These are phyloP conservation scores for Apis mellifera DNA, from an alignment of 1,140 invertebrate species.

Conservation along the genomic window Amel_HAv3.1 CM009931.2:16948501-16949000, in stretches of 20 bases:
- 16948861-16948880: not conserved
- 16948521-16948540: not conserved
- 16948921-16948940: not conserved
- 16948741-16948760: slow-evolving; percentile 7
- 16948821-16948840: not conserved
- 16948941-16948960: not conserved
- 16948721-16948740: slow-evolving; percentile 27
- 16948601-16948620: not conserved
- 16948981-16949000: too few relatives aligned
- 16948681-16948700: not conserved
- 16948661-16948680: not conserved
- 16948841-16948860: not conserved
- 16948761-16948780: slow-evolving; percentile 23
- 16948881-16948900: too few relatives aligned
- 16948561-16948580: not conserved
- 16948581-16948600: not conserved
- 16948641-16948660: not conserved
- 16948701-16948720: slow-evolving; percentile 3
- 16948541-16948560: not conserved
- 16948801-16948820: slow-evolving; percentile 28
- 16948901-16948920: not conserved
- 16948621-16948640: not conserved
- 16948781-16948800: slow-evolving; percentile 33
- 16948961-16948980: too few relatives aligned
- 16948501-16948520: too few relatives aligned